A percentile compares a stretch with the other conserved stretches of the same genome.
Evolutionary conservation across 2,113 vertebrate genomes (phyloP).

Genomic region (Sula dactylatra): DNA sequence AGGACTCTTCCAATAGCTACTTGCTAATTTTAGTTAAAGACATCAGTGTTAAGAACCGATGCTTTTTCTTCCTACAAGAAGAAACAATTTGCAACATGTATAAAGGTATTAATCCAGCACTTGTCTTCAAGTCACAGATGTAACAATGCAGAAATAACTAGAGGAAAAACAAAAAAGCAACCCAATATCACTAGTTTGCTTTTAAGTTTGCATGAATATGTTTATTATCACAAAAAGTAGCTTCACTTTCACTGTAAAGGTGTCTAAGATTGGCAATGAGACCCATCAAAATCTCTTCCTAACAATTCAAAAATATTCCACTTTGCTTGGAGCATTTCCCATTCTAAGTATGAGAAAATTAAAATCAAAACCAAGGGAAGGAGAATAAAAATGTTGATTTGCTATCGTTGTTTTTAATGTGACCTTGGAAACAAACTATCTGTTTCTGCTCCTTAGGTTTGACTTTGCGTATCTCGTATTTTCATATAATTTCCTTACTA

Average conservation of each 20-base stretch:
- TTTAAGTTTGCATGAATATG: neutral
- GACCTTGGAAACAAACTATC: neutral
- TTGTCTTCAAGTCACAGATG: neutral
- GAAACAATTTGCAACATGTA: neutral
- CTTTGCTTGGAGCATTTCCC: neutral
- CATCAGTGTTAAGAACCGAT: neutral
- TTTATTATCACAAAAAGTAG: neutral
- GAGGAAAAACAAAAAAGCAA: neutral
- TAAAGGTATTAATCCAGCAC: neutral
- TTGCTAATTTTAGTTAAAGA: neutral
- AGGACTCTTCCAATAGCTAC: neutral
- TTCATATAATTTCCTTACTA: neutral
- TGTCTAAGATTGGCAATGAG: neutral
- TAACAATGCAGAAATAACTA: neutral
- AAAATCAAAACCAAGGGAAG: neutral
- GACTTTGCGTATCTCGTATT: neutral
- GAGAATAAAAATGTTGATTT: neutral
- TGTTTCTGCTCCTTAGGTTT: neutral
- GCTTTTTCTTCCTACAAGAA: neutral
- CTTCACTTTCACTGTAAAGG: neutral
- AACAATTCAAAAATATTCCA: neutral
- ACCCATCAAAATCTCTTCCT: neutral
- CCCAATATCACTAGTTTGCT: neutral
- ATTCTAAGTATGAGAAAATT: neutral
- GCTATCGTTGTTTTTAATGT: neutral